Base-by-base conservation (phyloP, 1,140 invertebrate genomes). In the Ylistrum balloti region DNA sequence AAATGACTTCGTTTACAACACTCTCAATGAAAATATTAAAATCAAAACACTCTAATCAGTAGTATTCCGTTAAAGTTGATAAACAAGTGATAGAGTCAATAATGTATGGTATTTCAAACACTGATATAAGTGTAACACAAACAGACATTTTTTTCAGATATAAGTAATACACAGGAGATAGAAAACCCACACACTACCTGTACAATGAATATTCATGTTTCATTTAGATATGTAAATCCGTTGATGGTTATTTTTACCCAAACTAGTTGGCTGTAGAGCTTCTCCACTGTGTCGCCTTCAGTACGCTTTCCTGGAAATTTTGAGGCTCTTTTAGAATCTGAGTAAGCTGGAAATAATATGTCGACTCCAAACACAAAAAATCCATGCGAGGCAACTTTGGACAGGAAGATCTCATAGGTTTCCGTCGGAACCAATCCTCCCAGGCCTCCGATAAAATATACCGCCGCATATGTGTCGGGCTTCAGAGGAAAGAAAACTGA, bases 301-400 rank as follows among this genome's bases (percentile, higher is more conserved):
- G 9, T 13, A 9, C 20, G 9, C 11, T n/a, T 74, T 74, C 22
- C 5, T 28, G 56, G 5, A 7, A n/a, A 9, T 17, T n/a, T n/a
- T 11, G 9, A 17, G 22, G 22, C 1, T 13, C 11, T 20, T 28
- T 17, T 7, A 87, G 32, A 32, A 17, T 86, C 32, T 10, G 56
- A 45, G 33, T 89, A 86, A 22, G 88, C 86, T 34, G 94, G 94
- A 85, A 90, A 95, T 41, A 90, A 17, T 32, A 89, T 89, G 86
- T 95, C 94, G 3, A 94, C 90, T 3, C 93, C 94, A 85, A 94
- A 93, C 0, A 95, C 92, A 85, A 93, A 92, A 87, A 94, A 94
- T 22, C 94, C 94, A 89, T 95, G 94, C 10, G 94, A 91, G 33
- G 93, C 93, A 32, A 94, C 35, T 90, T 90, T 89, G 0, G 41